These are phyloP conservation scores for Acleris emargana DNA, from an alignment of 2,888 invertebrate species.

Conservation along the genomic window DNA sequence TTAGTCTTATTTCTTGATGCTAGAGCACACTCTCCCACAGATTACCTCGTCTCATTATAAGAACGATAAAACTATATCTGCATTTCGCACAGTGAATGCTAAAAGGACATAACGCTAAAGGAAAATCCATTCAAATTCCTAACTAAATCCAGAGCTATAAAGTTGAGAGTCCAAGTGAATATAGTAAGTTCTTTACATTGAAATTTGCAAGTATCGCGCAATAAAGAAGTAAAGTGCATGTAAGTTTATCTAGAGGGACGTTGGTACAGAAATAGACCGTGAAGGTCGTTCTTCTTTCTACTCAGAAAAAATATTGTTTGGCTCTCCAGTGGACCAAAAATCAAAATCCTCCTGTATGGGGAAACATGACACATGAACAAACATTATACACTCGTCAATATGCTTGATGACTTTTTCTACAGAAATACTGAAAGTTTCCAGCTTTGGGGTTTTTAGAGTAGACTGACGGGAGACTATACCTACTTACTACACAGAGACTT, in stretches of 20 bases:
- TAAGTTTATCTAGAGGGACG: conserved; percentile 11
- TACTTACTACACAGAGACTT: too few species aligned
- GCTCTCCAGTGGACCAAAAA: too few species aligned
- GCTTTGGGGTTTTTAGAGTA: too few species aligned
- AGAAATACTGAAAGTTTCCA: too few species aligned
- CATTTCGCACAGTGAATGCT: neutral
- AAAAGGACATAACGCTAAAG: neutral
- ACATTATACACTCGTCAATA: too few species aligned
- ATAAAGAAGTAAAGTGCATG: conserved; percentile 8
- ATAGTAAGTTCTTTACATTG: neutral
- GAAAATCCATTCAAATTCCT: neutral
- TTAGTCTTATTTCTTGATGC: conserved; percentile 20
- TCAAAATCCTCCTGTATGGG: too few species aligned
- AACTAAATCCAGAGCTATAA: neutral
- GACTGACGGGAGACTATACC: too few species aligned
- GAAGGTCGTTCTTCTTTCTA: conserved; percentile 7
- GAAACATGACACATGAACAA: too few species aligned
- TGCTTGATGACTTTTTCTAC: too few species aligned
- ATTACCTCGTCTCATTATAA: conserved; percentile 14
- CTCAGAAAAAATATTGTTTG: neutral
- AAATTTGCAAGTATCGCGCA: neutral
- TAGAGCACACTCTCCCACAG: conserved; percentile 9
- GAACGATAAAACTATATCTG: conserved; percentile 21
- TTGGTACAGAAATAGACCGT: conserved; percentile 1
- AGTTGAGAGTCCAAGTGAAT: neutral